Evolutionary conservation across 2,888 invertebrate genomes (phyloP).

Genomic region (Brenthis hecate): DNA sequence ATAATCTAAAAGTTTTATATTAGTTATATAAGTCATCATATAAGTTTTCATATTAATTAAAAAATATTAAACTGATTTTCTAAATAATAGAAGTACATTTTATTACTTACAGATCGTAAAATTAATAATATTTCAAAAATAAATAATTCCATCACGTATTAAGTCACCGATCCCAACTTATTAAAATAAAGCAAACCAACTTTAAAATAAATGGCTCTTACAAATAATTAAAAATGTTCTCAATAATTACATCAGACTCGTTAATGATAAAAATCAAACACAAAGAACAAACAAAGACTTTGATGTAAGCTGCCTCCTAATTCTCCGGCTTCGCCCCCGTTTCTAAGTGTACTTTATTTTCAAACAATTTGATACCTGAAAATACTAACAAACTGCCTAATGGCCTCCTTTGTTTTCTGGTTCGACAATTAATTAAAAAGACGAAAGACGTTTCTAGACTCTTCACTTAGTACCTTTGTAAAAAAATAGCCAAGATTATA

Average conservation of each 20-base stretch:
- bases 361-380: constrained; percentile 37
- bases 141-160: too few species aligned
- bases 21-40: too few species aligned
- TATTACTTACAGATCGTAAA: too few species aligned
- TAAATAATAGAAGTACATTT: too few species aligned
- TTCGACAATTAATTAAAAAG: constrained; percentile 31
- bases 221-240: not conserved
- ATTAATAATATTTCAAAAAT: too few species aligned
- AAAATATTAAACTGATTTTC: too few species aligned
- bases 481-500: not conserved
- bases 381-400: constrained; percentile 34
- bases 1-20: too few species aligned
- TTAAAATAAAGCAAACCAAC: too few species aligned
- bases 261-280: constrained; percentile 22
- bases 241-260: constrained; percentile 4
- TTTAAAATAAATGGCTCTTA: too few species aligned
- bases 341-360: constrained; percentile 31
- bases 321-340: constrained; percentile 24
- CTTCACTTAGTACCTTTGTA: not conserved
- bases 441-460: not conserved
- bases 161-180: too few species aligned
- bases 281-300: constrained; percentile 24
- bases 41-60: too few species aligned
- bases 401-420: constrained; percentile 32
- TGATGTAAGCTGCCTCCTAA: constrained; percentile 22